Conservation (phyloP, 2,797 vertebrate species). For the Hyperoplus immaculatus region DNA sequence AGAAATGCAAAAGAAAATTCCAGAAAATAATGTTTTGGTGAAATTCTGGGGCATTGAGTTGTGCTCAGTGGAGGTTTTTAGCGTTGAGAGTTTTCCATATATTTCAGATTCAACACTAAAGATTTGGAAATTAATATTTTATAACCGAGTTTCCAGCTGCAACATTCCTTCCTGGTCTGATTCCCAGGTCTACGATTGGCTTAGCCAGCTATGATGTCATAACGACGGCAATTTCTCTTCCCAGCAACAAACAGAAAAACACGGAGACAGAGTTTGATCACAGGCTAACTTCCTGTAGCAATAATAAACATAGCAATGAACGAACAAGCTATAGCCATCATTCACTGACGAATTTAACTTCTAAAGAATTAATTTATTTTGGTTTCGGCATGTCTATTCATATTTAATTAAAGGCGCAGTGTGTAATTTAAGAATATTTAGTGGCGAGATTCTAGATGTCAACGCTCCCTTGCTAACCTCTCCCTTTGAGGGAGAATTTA, state of each 20-base stretch:
- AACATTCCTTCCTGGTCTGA: constrained; percentile 54
- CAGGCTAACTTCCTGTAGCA: background rate
- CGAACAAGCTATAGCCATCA: background rate
- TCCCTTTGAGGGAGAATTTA: no score
- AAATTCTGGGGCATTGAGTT: constrained; percentile 32
- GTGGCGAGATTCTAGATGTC: no score
- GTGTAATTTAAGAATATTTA: no score
- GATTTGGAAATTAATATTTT: background rate
- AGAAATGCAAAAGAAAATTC: no score
- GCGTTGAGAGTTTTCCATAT: background rate
- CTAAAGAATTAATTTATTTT: background rate
- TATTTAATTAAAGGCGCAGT: background rate
- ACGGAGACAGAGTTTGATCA: constrained; percentile 34
- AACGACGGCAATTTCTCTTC: constrained; percentile 27
- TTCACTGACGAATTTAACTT: background rate
- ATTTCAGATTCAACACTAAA: background rate
- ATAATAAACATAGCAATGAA: background rate
- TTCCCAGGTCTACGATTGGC: constrained; percentile 53
- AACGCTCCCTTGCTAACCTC: no score
- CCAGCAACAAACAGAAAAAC: constrained; percentile 38
- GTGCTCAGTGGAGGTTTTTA: background rate
- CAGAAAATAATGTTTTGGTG: background rate
- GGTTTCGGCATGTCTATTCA: background rate
- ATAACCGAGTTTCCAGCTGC: background rate
- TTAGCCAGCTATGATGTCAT: constrained; percentile 67